Conservation (phyloP, 2,113 vertebrate species). For the Catharus minimus region DNA sequence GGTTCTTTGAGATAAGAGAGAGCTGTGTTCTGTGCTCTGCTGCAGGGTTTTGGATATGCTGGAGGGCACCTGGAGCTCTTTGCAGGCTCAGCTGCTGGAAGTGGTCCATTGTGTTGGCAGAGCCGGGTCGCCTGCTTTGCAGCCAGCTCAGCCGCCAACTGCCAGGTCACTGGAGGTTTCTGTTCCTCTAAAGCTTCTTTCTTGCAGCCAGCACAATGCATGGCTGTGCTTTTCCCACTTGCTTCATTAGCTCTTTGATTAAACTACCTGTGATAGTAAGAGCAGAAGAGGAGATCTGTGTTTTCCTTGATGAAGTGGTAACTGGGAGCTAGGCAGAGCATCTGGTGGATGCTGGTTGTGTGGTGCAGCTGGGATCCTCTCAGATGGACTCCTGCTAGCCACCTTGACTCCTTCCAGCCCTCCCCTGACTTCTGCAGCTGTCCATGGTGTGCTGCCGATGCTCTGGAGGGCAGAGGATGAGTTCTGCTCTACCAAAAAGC, state of each 20-base stretch:
- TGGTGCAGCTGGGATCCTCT: neutral
- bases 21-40: neutral
- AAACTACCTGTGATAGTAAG: constrained; percentile 8
- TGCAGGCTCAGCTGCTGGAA: constrained; percentile 29
- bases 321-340: neutral
- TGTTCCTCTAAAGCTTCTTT: constrained; percentile 1
- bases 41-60: neutral
- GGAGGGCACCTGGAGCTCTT: neutral
- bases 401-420: neutral
- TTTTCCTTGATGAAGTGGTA: neutral
- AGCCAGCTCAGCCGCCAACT: constrained; percentile 35
- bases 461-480: neutral
- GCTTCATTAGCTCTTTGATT: constrained; percentile 20
- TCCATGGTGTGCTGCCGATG: neutral
- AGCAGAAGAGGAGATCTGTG: neutral
- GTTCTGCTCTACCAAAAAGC: neutral
- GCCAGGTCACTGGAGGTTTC: constrained; percentile 14
- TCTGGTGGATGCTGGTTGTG: neutral
- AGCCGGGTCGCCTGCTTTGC: neutral
- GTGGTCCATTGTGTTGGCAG: constrained; percentile 26
- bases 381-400: neutral
- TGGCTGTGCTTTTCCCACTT: neutral
- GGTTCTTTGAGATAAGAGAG: neutral
- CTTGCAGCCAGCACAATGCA: neutral
- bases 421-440: neutral